These are phyloP conservation scores for Nymphalis io DNA, from an alignment of 1,140 invertebrate genomes.

Conservation along the genomic window DNA sequence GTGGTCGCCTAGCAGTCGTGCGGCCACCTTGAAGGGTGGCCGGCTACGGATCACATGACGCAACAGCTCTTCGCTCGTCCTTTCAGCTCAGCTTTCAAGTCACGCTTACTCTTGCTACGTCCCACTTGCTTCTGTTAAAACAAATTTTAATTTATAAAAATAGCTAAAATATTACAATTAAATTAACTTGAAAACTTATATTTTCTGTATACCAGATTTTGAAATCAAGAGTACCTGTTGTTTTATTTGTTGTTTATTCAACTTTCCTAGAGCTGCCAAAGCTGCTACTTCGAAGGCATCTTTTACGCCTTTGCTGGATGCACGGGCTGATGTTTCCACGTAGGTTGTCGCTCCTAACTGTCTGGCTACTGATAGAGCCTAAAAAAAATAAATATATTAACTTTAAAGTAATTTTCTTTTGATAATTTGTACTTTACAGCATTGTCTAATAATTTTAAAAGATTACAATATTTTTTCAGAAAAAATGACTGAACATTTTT, in stretches of 20 bases:
- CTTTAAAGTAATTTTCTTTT: neutral
- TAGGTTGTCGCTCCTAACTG: slow-evolving; percentile 85
- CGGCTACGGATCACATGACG: slow-evolving; percentile 82
- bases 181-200: too few species aligned
- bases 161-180: neutral
- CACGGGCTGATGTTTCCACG: slow-evolving; percentile 84
- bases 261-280: slow-evolving; percentile 83
- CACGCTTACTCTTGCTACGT: slow-evolving; percentile 81
- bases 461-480: neutral
- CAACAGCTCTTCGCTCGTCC: slow-evolving; percentile 81
- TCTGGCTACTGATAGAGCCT: slow-evolving; percentile 82
- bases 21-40: slow-evolving; percentile 76
- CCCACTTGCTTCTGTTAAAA: slow-evolving; percentile 72
- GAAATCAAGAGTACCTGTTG: slow-evolving; percentile 63
- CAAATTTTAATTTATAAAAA: neutral
- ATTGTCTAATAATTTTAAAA: neutral
- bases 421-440: neutral
- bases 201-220: neutral
- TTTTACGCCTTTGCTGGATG: slow-evolving; percentile 82
- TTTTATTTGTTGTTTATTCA: slow-evolving; percentile 82
- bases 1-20: slow-evolving; percentile 75
- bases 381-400: slow-evolving; percentile 9
- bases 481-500: neutral
- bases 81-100: slow-evolving; percentile 81
- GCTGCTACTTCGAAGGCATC: slow-evolving; percentile 86